A percentile compares a stretch with the other conserved stretches of the same genome.
Conservation (phyloP, 53 echinoderm and acorn worm species). For the Arbacia lixula region DNA sequence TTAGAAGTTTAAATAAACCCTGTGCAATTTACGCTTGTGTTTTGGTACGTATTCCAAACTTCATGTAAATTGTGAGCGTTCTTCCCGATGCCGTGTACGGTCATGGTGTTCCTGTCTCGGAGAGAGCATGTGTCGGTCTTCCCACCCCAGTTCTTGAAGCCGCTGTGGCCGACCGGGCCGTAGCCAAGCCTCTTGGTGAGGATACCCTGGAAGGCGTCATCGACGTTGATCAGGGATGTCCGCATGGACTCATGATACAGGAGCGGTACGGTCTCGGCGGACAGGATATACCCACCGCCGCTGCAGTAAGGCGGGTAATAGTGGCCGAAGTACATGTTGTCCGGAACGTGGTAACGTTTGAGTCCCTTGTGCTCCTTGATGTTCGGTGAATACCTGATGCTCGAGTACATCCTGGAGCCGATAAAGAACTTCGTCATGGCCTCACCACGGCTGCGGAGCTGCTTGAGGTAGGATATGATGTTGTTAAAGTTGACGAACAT, state of each 20-base stretch:
- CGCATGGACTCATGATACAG: conserved; percentile 31
- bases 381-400: neutral
- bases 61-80: neutral
- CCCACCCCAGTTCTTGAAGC: conserved; percentile 52
- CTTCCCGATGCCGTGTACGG: conserved; percentile 48
- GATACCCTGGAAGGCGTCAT: conserved; percentile 61
- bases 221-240: conserved; percentile 50
- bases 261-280: conserved; percentile 40
- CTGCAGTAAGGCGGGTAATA: conserved; percentile 48
- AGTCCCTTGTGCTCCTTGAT: neutral
- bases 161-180: conserved; percentile 25
- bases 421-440: conserved; percentile 28
- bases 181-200: conserved; percentile 35
- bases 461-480: conserved; percentile 44
- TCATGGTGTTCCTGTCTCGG: conserved; percentile 13
- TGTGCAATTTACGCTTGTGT: conserved; percentile 27
- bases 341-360: conserved; percentile 44
- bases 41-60: conserved; percentile 22
- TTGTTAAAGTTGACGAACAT: conserved; percentile 68
- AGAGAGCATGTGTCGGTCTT: conserved; percentile 31
- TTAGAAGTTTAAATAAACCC: too few relatives aligned
- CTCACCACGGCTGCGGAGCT: neutral
- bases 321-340: conserved; percentile 42
- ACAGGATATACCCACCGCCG: conserved; percentile 50
- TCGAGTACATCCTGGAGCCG: conserved; percentile 6